Evolutionary conservation across 2,113 vertebrate species (phyloP), one percentile per base, ranked within the genome.

Genomic region (Proteles cristata): DNA sequence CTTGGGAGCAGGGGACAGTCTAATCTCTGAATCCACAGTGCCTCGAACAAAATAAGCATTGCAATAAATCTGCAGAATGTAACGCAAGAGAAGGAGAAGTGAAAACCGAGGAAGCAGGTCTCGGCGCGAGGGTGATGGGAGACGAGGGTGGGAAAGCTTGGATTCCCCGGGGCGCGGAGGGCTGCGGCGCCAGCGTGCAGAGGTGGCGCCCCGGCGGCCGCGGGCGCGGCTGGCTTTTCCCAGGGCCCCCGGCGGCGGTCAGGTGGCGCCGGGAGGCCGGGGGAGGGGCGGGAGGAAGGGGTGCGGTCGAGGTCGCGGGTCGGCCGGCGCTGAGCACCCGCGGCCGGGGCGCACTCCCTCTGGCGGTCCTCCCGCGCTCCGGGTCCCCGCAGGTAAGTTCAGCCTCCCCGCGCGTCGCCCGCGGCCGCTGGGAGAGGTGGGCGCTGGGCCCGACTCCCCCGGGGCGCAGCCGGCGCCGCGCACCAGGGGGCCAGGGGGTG

Each of bases 151-250:
- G n/a, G 1, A 17, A 16, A 63, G 71, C 2, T 21, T 5, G 10
- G 58, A 12, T 8, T 55, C 53, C 26, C 39, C 0, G 50, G 11
- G 3, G 15, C 15, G 7, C 4, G 4, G 4, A 4, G 66, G 53
- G 45, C 14, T 2, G 1, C 11, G n/a, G 43, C 15, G 2, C 4
- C 0, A 9, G 23, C 0, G 35, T 0, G 35, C 55, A 1, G 50
- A 10, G 1, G 26, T 1, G 33, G 17, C 53, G 65, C 16, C 45
- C 14, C 1, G 0, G 16, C 0, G n/a, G 50, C 26, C 15, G 28
- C 5, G 4, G 79, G 73, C 58, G 87, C 53, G 93, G 90, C 80
- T 55, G n/a, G 53, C 28, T 48, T 14, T 48, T 50, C 10, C 93
- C 43, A 0, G 2, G 25, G 90, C 53, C 17, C 0, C 19, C 0